Base-by-base conservation (phyloP, 2,113 vertebrate genomes). In the Hiodon alosoides region DNA sequence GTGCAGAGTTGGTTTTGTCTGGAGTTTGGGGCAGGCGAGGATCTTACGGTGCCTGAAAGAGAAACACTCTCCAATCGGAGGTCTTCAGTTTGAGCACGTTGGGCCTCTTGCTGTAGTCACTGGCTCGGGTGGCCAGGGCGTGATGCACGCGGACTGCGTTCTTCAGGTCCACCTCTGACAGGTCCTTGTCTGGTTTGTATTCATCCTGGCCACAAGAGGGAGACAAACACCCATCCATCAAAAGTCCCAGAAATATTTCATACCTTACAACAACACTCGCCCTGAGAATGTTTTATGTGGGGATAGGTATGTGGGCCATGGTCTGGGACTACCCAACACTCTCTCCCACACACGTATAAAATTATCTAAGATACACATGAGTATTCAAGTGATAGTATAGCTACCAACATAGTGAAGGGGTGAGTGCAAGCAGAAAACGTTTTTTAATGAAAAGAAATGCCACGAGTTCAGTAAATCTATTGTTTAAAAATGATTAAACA, bases 1-100 rank as follows among this genome's bases (percentile, higher is more conserved):
- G 31, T 31, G 31, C 31, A 31, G 31, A 31, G 31, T 31, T 70
- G 53, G 13, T 51, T 14, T 9, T 70, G 48, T 16, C 7, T 4
- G 13, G 7, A 1, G 7, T 11, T n/a, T 70, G 16, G 7, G 6
- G 59, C 1, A 16, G 8, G 68, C 10, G 61, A 65, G 17, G 16
- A 7, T 10, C 96, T 94, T 84, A 98, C 97, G 95, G 90, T 0
- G 97, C 96, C 80, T 98, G 96, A 79, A 98, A 94, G 71, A 98
- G 94, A 81, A 96, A 98, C 59, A 98, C 97, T 79, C 97, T 94
- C 97, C 97, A 98, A 88, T 98, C 97, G 0, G 97, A 96, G 0
- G 97, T 98, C 88, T 98, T 98, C 64, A 98, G 91, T 81, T 98
- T 98, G 76, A 98, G 91, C 71, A 98, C 97, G 0, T 97, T 95